Evolutionary conservation across 53 echinoderm and acorn worm genomes (phyloP).

Genomic region (Pentamera pediparva): DNA sequence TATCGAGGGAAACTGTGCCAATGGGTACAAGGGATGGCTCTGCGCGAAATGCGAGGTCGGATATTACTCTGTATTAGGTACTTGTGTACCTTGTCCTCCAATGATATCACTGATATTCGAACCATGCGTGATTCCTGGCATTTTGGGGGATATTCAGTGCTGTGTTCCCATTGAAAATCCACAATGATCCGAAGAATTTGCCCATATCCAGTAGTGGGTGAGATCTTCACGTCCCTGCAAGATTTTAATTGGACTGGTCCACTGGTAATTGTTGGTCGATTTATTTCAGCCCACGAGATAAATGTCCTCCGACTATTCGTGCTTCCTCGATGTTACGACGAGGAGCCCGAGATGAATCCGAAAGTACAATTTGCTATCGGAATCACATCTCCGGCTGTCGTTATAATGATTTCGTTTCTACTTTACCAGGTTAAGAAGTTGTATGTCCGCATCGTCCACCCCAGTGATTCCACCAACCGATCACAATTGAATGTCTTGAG

Average conservation of each 20-base stretch:
- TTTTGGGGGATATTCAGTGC: too few species aligned
- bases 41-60: background rate
- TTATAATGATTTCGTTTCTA: background rate
- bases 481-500: too few species aligned
- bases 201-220: constrained; percentile 13
- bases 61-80: constrained; percentile 4
- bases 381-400: background rate
- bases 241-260: constrained; percentile 9
- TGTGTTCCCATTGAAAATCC: too few species aligned
- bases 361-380: constrained; percentile 1
- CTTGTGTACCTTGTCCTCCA: background rate
- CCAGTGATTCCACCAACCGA: too few species aligned
- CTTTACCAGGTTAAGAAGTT: background rate
- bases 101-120: background rate
- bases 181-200: too few species aligned
- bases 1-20: background rate
- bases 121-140: background rate
- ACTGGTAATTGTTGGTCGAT: background rate
- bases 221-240: constrained; percentile 4
- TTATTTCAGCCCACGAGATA: background rate
- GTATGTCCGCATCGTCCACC: background rate
- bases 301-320: background rate
- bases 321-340: background rate
- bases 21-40: constrained; percentile 13
- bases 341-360: background rate